Conservation (phyloP, 2,888 invertebrate genomes). For the Mythimna impura region DNA sequence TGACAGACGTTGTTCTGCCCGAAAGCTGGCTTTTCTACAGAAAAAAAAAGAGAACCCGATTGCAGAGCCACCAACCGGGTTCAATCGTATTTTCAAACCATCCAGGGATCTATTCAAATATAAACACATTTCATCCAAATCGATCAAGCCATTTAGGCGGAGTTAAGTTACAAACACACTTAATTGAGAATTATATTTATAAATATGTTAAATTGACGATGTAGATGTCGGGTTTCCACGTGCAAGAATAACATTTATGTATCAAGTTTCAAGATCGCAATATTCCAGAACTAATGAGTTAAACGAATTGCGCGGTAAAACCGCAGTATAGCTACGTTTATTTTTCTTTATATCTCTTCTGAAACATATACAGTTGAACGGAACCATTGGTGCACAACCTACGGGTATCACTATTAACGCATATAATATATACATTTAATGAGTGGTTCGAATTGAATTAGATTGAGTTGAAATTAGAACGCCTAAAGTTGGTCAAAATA, state of each 20-base stretch:
- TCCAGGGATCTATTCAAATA: too few species aligned
- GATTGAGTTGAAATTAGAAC: too few species aligned
- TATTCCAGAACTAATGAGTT: constrained; percentile 37
- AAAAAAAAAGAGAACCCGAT: too few species aligned
- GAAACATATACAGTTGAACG: constrained; percentile 40
- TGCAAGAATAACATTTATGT: constrained; percentile 43
- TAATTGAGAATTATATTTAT: too few species aligned
- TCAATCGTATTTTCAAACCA: too few species aligned
- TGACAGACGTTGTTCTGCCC: too few species aligned
- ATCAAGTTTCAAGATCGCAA: constrained; percentile 47
- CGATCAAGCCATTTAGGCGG: too few species aligned
- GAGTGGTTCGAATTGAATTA: not conserved
- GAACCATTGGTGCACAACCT: constrained; percentile 37
- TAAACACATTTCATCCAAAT: too few species aligned
- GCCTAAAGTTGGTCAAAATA: too few species aligned
- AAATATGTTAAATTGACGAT: constrained; percentile 21
- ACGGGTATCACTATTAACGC: not conserved
- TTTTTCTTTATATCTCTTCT: constrained; percentile 27
- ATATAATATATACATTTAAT: not conserved
- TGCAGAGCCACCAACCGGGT: too few species aligned
- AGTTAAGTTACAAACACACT: too few species aligned
- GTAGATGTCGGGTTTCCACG: not conserved
- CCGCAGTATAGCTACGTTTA: constrained; percentile 17
- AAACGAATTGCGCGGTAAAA: constrained; percentile 42
- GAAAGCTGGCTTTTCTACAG: too few species aligned